Evolutionary conservation across 2,797 vertebrate species (phyloP).

Genomic region (Psittacula derbiana): DNA sequence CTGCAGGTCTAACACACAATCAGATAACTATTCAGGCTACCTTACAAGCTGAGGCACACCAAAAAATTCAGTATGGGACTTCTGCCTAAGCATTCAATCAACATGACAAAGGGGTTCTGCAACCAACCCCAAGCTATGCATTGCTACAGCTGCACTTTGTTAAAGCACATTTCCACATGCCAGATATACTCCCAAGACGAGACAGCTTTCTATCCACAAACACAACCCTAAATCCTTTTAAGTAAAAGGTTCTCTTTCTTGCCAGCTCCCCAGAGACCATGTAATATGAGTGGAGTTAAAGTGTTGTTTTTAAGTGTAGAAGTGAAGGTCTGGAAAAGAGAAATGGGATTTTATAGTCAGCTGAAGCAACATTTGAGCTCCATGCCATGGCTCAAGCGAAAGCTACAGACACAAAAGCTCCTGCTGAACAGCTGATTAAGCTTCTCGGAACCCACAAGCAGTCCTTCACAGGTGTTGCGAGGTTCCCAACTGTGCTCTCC

Average conservation of each 20-base stretch:
- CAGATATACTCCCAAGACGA: not conserved
- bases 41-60: not conserved
- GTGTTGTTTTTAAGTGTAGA: not conserved
- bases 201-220: not conserved
- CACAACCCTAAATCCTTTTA: not conserved
- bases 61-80: not conserved
- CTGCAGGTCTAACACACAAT: not conserved
- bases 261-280: not conserved
- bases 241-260: not conserved
- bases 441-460: not conserved
- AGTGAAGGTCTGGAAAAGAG: not conserved
- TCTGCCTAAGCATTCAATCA: not conserved
- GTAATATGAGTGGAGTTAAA: not conserved
- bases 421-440: not conserved
- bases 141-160: not conserved
- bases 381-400: not conserved
- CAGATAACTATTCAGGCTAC: not conserved
- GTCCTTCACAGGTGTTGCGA: not conserved
- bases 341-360: not conserved
- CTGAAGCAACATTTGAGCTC: not conserved
- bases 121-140: not conserved
- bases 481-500: not conserved
- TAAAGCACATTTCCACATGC: not conserved
- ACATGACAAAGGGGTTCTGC: not conserved
- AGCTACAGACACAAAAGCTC: not conserved